These are phyloP conservation scores for Sialia sialis DNA, from an alignment of 2,113 vertebrate species.

Conservation along the genomic window DNA sequence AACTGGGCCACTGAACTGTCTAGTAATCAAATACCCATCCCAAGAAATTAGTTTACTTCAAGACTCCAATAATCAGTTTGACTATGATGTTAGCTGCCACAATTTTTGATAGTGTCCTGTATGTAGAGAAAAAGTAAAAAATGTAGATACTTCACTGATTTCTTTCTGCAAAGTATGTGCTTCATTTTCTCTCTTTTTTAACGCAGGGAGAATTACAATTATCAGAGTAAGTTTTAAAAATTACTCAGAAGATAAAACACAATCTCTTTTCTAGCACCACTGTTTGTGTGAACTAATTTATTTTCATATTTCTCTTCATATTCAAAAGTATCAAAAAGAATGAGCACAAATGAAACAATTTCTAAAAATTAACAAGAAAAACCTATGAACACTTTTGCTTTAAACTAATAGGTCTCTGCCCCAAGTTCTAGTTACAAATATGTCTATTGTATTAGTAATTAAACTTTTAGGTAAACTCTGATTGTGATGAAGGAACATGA, in stretches of 20 bases:
- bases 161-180: not conserved
- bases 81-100: not conserved
- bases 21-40: not conserved
- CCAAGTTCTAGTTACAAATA: not conserved
- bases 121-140: not conserved
- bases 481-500: not conserved
- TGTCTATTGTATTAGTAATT: not conserved
- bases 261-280: not conserved
- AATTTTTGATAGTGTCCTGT: not conserved
- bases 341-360: not conserved
- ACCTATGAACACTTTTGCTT: not conserved
- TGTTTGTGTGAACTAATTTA: not conserved
- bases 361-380: not conserved
- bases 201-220: not conserved
- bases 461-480: not conserved
- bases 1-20: not conserved
- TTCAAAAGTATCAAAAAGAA: not conserved
- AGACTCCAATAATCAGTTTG: not conserved
- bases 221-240: not conserved
- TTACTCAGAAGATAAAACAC: not conserved
- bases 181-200: not conserved
- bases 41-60: not conserved
- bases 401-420: not conserved
- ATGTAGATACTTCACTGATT: not conserved
- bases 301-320: not conserved